Evolutionary conservation across 2,888 invertebrate species (phyloP).

Genomic region (Leptogaster cylindrica): DNA sequence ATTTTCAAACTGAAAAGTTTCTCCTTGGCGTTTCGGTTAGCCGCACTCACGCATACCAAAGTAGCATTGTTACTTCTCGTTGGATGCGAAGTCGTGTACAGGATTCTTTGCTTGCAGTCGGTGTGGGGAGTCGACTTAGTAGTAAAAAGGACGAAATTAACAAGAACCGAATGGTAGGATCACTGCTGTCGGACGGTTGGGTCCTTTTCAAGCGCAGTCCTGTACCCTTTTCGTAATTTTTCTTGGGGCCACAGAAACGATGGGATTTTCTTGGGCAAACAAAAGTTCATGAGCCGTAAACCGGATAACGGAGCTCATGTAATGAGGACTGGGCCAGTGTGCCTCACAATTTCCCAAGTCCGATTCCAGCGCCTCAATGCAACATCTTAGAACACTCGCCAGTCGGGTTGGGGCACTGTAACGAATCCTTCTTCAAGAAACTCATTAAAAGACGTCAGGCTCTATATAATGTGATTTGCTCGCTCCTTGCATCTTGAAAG

Average conservation of each 20-base stretch:
- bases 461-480: constrained; percentile 18
- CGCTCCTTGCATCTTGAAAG: constrained; percentile 11
- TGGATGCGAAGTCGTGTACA: background rate
- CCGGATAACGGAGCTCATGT: background rate
- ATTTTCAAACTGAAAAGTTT: constrained; percentile 39
- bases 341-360: background rate
- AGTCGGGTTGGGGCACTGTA: background rate
- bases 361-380: background rate
- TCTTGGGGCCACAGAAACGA: background rate
- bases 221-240: constrained; percentile 5
- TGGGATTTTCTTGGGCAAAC: constrained; percentile 11
- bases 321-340: constrained; percentile 34
- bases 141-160: constrained; percentile 16
- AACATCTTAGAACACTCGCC: background rate
- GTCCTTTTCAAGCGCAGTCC: constrained; percentile 1
- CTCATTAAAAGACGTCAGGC: constrained; percentile 18
- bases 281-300: constrained; percentile 29
- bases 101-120: background rate
- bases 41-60: constrained; percentile 39
- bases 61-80: background rate
- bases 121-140: background rate
- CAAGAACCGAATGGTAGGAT: constrained; percentile 6
- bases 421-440: constrained; percentile 23
- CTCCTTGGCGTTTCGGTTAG: constrained; percentile 27
- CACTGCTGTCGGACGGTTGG: background rate